Base-by-base conservation (phyloP, 2,888 invertebrate species). In the Gandaritis pyraliata region DNA sequence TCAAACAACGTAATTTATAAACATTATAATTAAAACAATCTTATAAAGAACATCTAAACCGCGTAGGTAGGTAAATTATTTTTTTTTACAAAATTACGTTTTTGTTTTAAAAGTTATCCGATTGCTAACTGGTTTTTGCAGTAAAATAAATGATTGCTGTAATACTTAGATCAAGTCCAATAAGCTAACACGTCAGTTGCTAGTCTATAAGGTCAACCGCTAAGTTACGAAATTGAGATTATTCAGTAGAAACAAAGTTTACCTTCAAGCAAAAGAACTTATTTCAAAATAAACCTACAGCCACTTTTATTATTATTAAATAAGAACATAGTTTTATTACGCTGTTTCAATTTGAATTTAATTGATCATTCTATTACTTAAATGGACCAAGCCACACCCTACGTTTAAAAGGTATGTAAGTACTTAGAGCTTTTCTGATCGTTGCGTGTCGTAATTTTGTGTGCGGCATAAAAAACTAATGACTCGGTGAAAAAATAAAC, bases 211-310 rank as follows among this genome's bases (percentile, higher is more conserved):
- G 63, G 63, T 58, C 63, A 58, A 33, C 10, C 4, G 7, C 16
- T n/a, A 61, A 52, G 47, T 63, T 58, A 49, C 57, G 61, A 57
- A 57, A 61, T 45, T 43, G n/a, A 23, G 53, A 41, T 47, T 41
- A 51, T 56, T 52, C 16, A 16, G 11, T 33, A 30, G 33, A 30
- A 61, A 52, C 55, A 43, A n/a, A 51, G 51, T 56, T 57, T 49
- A 16, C 61, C 57, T 57, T 53, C 57, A 57, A 43, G 33, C 52
- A 57, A 57, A 23, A 61, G 30, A 15, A 30, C 47, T 30, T 41
- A 15, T 41, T 43, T 43, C 16, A 43, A 16, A 11, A 43, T 16
- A 16, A 43, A 43, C 11, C 8, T 10, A 10, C 10, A 16, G 2
- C 0, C 4, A 43, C 15, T 4, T n/a, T n/a, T 3, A 8, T 43